phyloP scores from a whole-genome alignment of 2,888 invertebrate species.

The Chymomyza caudatula region DNA sequence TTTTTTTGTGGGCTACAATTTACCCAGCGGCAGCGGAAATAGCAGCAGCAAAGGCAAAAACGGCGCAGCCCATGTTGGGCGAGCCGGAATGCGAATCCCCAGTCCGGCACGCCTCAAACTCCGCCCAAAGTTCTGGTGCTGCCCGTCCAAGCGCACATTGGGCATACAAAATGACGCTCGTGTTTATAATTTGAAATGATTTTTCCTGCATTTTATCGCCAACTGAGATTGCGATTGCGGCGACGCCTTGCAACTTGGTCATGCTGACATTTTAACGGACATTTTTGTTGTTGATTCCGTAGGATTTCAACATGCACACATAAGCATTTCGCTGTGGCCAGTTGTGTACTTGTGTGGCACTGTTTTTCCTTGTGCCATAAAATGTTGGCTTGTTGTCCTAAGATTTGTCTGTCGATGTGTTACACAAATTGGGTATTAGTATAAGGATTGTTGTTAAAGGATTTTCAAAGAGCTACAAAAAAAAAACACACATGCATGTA shows the following conservation, averaged over 20 bases:
- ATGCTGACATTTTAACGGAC: neutral
- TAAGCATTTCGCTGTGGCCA: no score
- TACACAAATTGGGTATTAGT: neutral
- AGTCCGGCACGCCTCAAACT: slow-evolving; percentile 20
- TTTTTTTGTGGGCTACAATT: slow-evolving; percentile 3
- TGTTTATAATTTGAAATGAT: slow-evolving; percentile 69
- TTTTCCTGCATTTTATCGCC: slow-evolving; percentile 58
- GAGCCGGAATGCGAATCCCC: slow-evolving; percentile 26
- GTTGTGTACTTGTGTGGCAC: no score
- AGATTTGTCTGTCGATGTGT: neutral
- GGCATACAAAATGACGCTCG: slow-evolving; percentile 24
- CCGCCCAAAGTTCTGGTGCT: neutral
- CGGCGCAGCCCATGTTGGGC: neutral
- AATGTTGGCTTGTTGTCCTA: no score
- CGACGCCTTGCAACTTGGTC: neutral
- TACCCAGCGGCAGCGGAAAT: neutral
- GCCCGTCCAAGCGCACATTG: neutral
- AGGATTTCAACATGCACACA: neutral
- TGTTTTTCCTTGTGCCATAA: no score
- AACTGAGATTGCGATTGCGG: slow-evolving; percentile 5
- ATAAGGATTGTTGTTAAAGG: neutral
- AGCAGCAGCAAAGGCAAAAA: neutral
- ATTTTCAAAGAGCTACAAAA: neutral
- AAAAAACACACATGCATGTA: neutral
- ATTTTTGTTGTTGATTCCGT: neutral